Evolutionary conservation across 1,140 invertebrate species (phyloP), one percentile per base, ranked within the genome.

Genomic region (Diorhabda carinulata): DNA sequence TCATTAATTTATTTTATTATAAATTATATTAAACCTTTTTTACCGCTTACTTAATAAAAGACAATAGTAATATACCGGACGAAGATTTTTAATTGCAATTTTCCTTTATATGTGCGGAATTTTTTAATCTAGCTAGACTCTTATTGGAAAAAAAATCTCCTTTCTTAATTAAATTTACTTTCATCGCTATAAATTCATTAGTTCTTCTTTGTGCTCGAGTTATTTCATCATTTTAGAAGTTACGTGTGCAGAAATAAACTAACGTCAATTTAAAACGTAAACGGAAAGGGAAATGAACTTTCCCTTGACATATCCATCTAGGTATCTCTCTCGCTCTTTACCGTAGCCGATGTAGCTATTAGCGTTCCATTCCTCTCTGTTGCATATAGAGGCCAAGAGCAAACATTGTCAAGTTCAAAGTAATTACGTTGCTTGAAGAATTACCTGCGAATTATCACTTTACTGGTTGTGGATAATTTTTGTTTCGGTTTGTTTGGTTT

Each of bases 381-480:
- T 64, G 63, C 43, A 52, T 64, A 64, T 64, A 57, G 63, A 64
- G 63, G 63, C 63, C 63, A 64, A 64, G 63, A 47, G 43, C 63
- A n/a, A 56, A 10, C 63, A 64, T 57, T 64, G 63, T 64, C 63
- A 64, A 64, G 63, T 64, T 64, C 63, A 64, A 42, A 40, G 10
- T 42, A 52, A 52, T 52, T 52, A 52, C n/a, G 47, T 52, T 52
- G 47, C 47, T 52, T n/a, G n/a, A 52, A 52, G 47, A 52, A 52
- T 52, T 52, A 52, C 6, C 47, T 52, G 47, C 47, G n/a, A 52
- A 52, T 52, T 52, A 52, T 52, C 47, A 52, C 47, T n/a, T 52
- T 52, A 6, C 47, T 52, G 6, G 6, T 52, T 25, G 25, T 25
- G 25, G 25, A 25, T 25, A 25, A 25, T 25, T 25, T 25, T 25